Evolutionary conservation across 2,797 vertebrate genomes (phyloP), one percentile per base, ranked within the genome.

Genomic region (Amazona finschi): DNA sequence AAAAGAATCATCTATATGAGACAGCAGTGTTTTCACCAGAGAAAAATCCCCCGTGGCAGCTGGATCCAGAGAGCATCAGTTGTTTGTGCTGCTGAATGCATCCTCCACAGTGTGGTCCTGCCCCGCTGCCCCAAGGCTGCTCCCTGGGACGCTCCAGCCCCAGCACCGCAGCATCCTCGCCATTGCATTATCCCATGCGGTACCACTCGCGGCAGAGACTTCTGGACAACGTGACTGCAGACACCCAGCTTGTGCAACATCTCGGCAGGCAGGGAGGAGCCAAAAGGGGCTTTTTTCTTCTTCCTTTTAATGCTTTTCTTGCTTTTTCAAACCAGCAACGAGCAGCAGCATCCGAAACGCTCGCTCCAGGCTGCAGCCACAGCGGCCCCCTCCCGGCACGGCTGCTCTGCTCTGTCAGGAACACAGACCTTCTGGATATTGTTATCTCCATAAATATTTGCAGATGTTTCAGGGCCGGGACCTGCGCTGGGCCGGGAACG

Each of bases 401-500:
- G 49, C 72, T 25, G 85, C 66, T 77, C 62, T 12, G 44, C 88
- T 70, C 75, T 8, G 0, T 12, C 61, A 90, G 87, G 36, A 82
- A 75, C 0, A 1, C 74, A 61, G 80, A 69, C 73, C 83, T 92
- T 95, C 95, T 96, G 95, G 84, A 94, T 67, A 7, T 60, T 38
- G 89, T 93, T 93, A 88, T 95, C 85, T 92, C 81, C 36, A 10
- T 90, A 95, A 97, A 78, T 65, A 81, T 44, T 58, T 96, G 94
- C 96, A 96, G 96, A 94, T 95, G 96, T 95, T 90, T 33, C 78
- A 28, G 77, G 93, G 95, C 79, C 11, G 53, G 93, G 91, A 78
- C 66, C 46, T 11, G n/a, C 18, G 21, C 4, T 69, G 22, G 31
- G 87, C 79, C 0, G 6, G 92, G 89, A 86, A 79, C 0, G 66